Evolutionary conservation across 2,797 vertebrate species (phyloP).

Genomic region (Gadopsis bispinosus): DNA sequence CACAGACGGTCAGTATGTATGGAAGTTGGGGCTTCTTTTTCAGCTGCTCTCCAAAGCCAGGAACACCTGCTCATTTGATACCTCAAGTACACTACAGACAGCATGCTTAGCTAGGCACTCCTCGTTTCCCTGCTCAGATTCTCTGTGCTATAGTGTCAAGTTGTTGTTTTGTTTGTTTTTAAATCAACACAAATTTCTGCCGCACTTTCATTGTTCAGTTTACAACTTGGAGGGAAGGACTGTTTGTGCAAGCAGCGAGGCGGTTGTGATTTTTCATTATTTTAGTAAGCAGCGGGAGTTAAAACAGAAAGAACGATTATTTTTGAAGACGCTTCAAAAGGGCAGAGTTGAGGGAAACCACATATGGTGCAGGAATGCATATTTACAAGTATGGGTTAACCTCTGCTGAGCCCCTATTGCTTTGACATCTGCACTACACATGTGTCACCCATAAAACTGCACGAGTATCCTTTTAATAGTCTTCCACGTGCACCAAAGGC

Average conservation of each 20-base stretch:
- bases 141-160: neutral
- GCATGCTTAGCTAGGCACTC: neutral
- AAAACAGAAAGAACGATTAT: conserved; percentile 28
- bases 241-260: neutral
- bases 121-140: conserved; percentile 18
- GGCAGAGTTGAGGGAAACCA: conserved; percentile 43
- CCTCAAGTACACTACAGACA: conserved; percentile 47
- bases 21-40: conserved; percentile 35
- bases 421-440: conserved; percentile 78
- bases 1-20: conserved; percentile 45
- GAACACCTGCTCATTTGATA: conserved; percentile 54
- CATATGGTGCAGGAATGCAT: conserved; percentile 71
- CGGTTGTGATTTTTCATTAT: conserved; percentile 52
- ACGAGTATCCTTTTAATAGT: conserved; percentile 59
- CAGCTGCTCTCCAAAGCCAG: conserved; percentile 47
- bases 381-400: conserved; percentile 36
- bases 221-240: conserved; percentile 23
- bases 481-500: conserved; percentile 38
- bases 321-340: conserved; percentile 18
- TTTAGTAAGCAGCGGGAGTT: conserved; percentile 33
- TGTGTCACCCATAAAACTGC: conserved; percentile 66
- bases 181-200: conserved; percentile 40
- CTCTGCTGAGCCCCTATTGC: conserved; percentile 44
- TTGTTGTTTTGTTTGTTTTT: neutral
- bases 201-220: conserved; percentile 48